A percentile compares a stretch with the other conserved stretches of the same genome.
Conservation (phyloP, 2,113 vertebrate species). For the Pteronura brasiliensis region DNA sequence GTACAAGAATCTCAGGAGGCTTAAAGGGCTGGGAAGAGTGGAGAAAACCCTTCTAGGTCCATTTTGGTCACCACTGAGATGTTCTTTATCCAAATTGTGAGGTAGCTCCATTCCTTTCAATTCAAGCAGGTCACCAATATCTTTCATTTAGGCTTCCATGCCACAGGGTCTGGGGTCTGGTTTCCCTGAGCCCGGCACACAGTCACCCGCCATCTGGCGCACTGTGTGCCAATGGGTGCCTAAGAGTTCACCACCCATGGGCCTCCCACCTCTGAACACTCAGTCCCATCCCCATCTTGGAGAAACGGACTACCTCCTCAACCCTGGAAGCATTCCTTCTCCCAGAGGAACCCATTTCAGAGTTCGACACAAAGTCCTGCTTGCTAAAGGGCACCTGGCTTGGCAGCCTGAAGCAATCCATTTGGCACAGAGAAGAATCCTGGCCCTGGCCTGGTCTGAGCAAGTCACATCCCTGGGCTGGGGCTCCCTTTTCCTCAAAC, state of each 20-base stretch:
- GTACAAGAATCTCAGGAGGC: neutral
- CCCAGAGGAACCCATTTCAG: neutral
- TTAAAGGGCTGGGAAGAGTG: neutral
- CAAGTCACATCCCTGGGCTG: neutral
- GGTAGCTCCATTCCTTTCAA: neutral
- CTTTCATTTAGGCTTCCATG: neutral
- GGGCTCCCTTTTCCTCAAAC: neutral
- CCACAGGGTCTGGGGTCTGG: neutral
- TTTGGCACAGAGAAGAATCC: neutral
- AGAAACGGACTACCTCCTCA: neutral
- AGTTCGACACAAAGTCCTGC: neutral
- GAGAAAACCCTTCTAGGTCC: neutral
- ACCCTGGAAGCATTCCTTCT: neutral
- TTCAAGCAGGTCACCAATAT: neutral
- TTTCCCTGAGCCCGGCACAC: neutral
- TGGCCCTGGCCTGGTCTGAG: neutral
- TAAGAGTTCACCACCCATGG: neutral
- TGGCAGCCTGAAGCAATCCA: neutral
- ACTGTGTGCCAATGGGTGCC: neutral
- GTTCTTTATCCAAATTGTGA: neutral
- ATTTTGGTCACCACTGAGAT: neutral
- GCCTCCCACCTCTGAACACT: neutral
- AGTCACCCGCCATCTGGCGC: neutral
- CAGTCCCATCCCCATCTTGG: neutral
- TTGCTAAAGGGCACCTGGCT: neutral